phyloP scores from a whole-genome alignment of 1,140 invertebrate species.

The Rhagoletis zephyria region DNA sequence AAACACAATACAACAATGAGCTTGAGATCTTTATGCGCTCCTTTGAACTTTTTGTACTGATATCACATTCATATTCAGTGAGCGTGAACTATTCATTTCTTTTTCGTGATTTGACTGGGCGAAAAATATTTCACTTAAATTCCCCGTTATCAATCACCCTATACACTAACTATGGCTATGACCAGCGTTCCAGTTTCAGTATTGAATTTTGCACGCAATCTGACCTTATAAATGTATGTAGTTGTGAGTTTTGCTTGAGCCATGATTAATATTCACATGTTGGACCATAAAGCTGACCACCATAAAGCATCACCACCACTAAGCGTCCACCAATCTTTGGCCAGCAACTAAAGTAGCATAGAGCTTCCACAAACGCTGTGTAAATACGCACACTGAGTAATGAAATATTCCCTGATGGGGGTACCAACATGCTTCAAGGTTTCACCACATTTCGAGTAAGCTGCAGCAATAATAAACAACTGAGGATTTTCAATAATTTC shows the following conservation, averaged over 20 bases:
- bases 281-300: too few species aligned
- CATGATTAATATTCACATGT: neutral
- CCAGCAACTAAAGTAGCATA: neutral
- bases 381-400: neutral
- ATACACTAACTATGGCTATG: too few species aligned
- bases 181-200: neutral
- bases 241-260: neutral
- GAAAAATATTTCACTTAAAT: slow-evolving; percentile 23
- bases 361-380: neutral
- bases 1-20: too few species aligned
- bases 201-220: neutral
- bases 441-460: neutral
- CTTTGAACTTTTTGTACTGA: too few species aligned
- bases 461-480: slow-evolving; percentile 15
- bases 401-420: neutral
- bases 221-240: neutral
- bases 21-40: too few species aligned
- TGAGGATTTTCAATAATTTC: neutral
- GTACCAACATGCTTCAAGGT: neutral
- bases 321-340: neutral
- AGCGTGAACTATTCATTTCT: neutral
- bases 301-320: neutral
- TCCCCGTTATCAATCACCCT: neutral
- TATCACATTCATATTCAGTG: slow-evolving; percentile 15
- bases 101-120: neutral